Evolutionary conservation across 2,797 vertebrate species (phyloP).

Genomic region (Mallotus villosus): DNA sequence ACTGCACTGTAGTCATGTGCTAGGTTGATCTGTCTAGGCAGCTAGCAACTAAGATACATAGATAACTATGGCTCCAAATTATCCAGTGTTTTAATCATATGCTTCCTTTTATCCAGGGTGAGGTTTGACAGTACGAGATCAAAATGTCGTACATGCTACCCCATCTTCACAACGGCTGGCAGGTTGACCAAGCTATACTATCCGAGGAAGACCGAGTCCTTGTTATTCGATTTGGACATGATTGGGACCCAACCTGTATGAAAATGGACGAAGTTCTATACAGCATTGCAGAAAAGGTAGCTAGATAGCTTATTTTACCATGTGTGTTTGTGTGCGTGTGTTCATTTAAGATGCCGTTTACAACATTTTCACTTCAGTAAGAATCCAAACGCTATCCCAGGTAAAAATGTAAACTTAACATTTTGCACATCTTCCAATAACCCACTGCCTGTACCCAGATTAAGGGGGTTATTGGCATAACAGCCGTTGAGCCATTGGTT

Average conservation of each 20-base stretch:
- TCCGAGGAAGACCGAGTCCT: slow-evolving; percentile 96
- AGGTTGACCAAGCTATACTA: slow-evolving; percentile 97
- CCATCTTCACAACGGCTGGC: slow-evolving; percentile 98
- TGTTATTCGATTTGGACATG: slow-evolving; percentile 96
- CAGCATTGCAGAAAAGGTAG: slow-evolving; percentile 96
- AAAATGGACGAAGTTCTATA: slow-evolving; percentile 99
- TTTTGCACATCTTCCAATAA: not conserved
- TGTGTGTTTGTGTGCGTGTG: not conserved
- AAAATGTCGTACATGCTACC: slow-evolving; percentile 98
- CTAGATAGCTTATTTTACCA: not conserved
- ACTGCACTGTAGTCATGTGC: too few relatives aligned
- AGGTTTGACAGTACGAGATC: not conserved
- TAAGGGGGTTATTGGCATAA: too few relatives aligned
- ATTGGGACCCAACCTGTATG: slow-evolving; percentile 99
- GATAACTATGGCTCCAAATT: not conserved
- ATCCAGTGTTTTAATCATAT: not conserved
- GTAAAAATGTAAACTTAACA: not conserved
- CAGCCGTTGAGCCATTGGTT: not conserved
- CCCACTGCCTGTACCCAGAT: too few relatives aligned
- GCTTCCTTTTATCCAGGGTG: not conserved
- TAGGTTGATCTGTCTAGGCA: too few relatives aligned
- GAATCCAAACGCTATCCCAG: not conserved
- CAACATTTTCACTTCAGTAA: not conserved
- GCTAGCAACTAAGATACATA: not conserved
- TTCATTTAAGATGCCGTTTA: not conserved